Base-by-base conservation (phyloP, 2,113 vertebrate species). In the Rana temporaria region DNA sequence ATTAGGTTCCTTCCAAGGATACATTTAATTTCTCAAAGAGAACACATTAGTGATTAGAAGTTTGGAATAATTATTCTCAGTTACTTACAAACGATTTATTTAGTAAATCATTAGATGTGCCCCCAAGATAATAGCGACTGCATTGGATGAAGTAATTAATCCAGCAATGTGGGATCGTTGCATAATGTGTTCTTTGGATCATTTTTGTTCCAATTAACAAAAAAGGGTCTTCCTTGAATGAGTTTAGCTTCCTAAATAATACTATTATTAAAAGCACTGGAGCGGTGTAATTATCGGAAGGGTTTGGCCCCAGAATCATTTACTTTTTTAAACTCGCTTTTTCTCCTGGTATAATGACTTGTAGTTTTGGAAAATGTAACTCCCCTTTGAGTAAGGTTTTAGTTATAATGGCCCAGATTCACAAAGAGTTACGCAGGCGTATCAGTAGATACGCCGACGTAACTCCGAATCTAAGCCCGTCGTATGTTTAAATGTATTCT, bases 21-120 rank as follows among this genome's bases (percentile, higher is more conserved):
- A n/a, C 48, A 73, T 34, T 65, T 65, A 2, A 65, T 32, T 72
- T 12, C 52, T 38, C 15, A 68, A 42, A 76, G 12, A 48, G 57
- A 81, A 60, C 19, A 11, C 69, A 64, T 57, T 19, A 79, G 30
- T 68, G 52, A 69, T 71, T 62, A 72, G 48, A 64, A 73, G 79
- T 73, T 64, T 56, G 30, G 69, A 26, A 59, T 75, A 24, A 82
- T 82, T 78, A 78, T 67, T 68, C 62, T 59, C 62, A 42, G 52
- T 60, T 57, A 74, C 62, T 82, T 75, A 48, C 80, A 67, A 75
- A 82, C 48, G 48, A 82, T 67, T 82, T 67, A 75, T 75, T 55
- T 59, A 67, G 71, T 75, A 82, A 82, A 82, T 66, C 63, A 82
- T 82, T 42, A 82, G 64, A 75, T 82, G 71, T 75, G 16, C 62